These are phyloP conservation scores for Lophochroa leadbeateri DNA, from an alignment of 2,113 vertebrate genomes.

Conservation along the genomic window DNA sequence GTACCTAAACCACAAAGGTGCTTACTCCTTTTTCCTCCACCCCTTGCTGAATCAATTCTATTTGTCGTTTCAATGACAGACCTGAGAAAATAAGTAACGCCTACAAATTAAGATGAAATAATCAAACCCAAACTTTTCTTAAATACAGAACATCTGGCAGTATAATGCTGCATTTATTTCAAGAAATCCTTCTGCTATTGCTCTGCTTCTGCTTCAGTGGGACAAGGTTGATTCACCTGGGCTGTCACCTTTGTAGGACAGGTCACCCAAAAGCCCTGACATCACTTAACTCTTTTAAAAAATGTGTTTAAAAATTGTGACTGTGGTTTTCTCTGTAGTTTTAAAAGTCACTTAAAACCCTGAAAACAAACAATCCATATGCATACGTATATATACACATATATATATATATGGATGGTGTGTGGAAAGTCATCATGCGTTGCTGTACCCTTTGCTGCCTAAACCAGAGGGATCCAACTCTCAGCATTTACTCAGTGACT, in stretches of 20 bases:
- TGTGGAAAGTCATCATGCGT: background rate
- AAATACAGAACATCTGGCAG: background rate
- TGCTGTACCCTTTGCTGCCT: background rate
- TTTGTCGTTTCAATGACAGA: background rate
- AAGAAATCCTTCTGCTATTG: background rate
- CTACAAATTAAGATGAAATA: background rate
- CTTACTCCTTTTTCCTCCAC: background rate
- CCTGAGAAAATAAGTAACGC: background rate
- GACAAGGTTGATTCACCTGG: background rate
- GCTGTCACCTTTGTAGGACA: background rate
- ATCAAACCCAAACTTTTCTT: background rate
- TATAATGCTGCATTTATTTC: background rate
- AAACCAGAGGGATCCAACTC: accelerated
- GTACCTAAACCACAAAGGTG: background rate
- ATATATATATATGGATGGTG: too few relatives aligned
- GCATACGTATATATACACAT: too few relatives aligned
- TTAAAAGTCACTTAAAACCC: background rate
- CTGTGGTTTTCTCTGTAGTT: background rate
- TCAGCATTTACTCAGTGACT: background rate
- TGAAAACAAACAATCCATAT: background rate
- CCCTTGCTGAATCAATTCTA: background rate
- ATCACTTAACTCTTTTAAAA: background rate
- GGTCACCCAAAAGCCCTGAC: background rate
- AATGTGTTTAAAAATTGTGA: background rate
- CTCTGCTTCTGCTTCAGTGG: background rate